Conservation (phyloP, 2,797 vertebrate species). For the Sebastes hubbsi region DNA sequence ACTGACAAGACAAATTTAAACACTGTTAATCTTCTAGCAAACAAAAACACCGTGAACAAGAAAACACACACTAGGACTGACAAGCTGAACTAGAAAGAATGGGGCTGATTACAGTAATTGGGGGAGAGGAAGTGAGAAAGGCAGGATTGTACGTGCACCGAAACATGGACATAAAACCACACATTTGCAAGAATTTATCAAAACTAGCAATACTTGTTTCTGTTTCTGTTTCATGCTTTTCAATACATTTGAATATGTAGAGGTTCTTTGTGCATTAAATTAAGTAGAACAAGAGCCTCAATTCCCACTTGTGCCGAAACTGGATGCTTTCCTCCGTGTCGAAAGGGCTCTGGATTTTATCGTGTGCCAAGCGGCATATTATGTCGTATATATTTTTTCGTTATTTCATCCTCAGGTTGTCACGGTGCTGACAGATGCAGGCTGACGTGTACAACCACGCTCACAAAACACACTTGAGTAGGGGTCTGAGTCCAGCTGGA, state of each 20-base stretch:
- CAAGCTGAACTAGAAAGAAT: conserved; percentile 1
- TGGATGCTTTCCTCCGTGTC: neutral
- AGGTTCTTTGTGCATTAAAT: neutral
- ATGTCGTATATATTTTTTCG: conserved; percentile 27
- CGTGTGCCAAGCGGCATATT: conserved; percentile 1
- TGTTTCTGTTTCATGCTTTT: neutral
- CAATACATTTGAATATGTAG: neutral
- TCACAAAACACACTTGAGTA: conserved; percentile 53
- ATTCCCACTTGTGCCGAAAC: neutral
- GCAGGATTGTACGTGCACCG: neutral
- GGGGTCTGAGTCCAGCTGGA: conserved; percentile 76
- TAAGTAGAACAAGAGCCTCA: fast-evolving
- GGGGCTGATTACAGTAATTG: conserved; percentile 21
- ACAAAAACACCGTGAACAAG: neutral
- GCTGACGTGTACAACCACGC: conserved; percentile 49
- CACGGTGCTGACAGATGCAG: conserved; percentile 60
- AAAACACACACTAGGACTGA: neutral
- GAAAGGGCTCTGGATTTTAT: neutral
- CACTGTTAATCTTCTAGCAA: neutral
- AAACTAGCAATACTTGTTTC: neutral
- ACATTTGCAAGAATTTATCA: neutral
- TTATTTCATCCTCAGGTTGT: conserved; percentile 53
- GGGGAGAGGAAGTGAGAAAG: neutral
- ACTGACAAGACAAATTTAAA: conserved; percentile 26
- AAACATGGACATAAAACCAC: neutral